These are phyloP conservation scores for Okamejei kenojei DNA, from an alignment of 2,797 vertebrate genomes.

Conservation along the genomic window DNA sequence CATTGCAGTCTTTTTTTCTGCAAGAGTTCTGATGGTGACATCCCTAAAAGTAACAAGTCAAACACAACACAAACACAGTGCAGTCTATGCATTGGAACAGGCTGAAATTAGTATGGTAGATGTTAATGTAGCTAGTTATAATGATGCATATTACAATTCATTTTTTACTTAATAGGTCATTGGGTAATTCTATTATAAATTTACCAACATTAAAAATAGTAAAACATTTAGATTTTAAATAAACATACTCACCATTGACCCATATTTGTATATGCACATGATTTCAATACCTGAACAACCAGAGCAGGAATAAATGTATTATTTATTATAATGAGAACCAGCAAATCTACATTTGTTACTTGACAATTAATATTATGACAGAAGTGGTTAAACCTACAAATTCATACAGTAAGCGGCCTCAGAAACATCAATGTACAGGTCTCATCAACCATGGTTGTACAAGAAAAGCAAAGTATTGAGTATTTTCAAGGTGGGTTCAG, in stretches of 20 bases:
- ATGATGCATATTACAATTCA: not conserved
- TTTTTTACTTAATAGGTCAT: not conserved
- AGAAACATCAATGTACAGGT: not conserved
- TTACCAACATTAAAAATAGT: not conserved
- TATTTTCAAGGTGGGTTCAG: not conserved
- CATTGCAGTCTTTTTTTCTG: not conserved
- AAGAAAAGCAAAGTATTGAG: not conserved
- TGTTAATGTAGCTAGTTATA: not conserved
- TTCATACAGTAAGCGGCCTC: not conserved
- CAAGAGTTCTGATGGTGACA: not conserved
- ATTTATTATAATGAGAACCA: not conserved
- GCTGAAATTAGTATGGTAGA: not conserved
- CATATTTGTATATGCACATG: slow-evolving; percentile 97
- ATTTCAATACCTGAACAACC: slow-evolving; percentile 84
- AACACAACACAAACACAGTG: not conserved
- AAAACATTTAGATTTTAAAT: not conserved
- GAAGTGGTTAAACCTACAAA: too few species aligned
- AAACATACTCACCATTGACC: slow-evolving; percentile 79
- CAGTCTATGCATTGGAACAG: not conserved
- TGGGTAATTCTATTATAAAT: not conserved
- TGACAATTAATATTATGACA: too few species aligned
- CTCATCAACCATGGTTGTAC: not conserved
- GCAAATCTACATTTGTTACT: not conserved
- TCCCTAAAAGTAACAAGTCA: not conserved
- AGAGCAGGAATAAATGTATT: not conserved